Conservation (phyloP, 1,140 invertebrate genomes). For the roundworm (Caenorhabditis elegans) region DNA sequence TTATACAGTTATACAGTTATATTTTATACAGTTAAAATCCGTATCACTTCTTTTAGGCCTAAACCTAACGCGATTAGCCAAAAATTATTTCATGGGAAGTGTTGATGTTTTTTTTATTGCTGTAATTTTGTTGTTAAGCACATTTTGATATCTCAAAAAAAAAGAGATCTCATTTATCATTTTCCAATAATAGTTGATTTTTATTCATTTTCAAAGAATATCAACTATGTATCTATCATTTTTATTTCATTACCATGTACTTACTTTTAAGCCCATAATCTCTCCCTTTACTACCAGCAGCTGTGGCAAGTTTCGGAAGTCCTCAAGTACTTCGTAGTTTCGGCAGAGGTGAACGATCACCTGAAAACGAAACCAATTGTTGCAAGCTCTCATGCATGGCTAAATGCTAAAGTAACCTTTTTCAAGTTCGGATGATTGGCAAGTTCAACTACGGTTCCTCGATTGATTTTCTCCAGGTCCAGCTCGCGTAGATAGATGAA, state of each 20-base stretch:
- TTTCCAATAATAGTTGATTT: no score
- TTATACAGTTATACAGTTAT: no score
- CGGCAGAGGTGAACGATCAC: conserved; percentile 65
- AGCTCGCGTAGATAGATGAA: conserved; percentile 65
- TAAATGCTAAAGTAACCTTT: conserved; percentile 42
- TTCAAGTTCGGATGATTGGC: conserved; percentile 57
- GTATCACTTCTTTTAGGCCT: no score
- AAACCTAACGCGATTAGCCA: no score
- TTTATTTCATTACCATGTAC: no score
- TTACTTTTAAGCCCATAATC: conserved; percentile 61
- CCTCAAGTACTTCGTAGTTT: conserved; percentile 64
- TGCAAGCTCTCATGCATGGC: neutral
- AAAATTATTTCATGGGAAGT: neutral
- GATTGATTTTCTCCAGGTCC: conserved; percentile 63
- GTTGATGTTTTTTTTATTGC: neutral
- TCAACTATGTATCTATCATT: no score
- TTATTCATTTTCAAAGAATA: no score
- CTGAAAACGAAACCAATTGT: neutral
- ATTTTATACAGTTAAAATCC: no score
- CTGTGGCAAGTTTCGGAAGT: conserved; percentile 63
- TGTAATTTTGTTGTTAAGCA: no score
- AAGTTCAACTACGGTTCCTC: conserved; percentile 63
- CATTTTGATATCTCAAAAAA: neutral
- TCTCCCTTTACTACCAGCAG: conserved; percentile 60
- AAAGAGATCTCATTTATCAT: neutral